Evolutionary conservation across 1,140 invertebrate genomes (phyloP), one percentile per base, ranked within the genome.

Genomic region (Drosophila punjabiensis): DNA sequence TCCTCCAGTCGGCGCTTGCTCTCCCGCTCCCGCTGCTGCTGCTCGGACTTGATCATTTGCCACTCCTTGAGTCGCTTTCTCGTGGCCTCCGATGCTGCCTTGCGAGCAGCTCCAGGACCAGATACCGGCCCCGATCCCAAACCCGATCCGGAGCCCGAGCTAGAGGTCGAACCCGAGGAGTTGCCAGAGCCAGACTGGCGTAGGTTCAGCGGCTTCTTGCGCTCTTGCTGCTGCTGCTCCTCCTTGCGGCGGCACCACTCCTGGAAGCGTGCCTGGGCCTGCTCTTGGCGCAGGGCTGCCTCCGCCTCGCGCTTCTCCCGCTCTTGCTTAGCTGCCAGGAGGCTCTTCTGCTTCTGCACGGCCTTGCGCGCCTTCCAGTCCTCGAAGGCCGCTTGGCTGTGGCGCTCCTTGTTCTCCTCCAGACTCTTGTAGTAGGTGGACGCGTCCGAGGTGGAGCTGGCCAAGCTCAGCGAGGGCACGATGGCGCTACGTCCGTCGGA

Each of bases 301-400:
- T 90, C 87, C 0, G 61, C 65, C 3, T 82, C 73, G 0, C 62
- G 71, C 13, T 79, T 70, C 43, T 90, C 62, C 0, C 30, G 52
- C 69, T 80, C 62, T 58, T 35, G 18, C 20, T 82, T 86, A 13
- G 67, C 86, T 0, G 70, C 76, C 65, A 28, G 24, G 1, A 64
- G 32, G 33, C 69, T 82, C 50, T 82, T 28, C 30, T 70, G 71
- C 53, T 82, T 70, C n/a, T 90, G 79, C 0, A 30, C 71, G 16
- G 67, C 82, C 55, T 89, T 89, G n/a, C 71, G 79, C 16, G 74
- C 69, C 43, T 80, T 45, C 86, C 86, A 89, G 5, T 65, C 65
- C 14, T 82, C 66, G 52, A 67, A 90, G 24, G 75, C 47, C 3
- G 37, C 47, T 20, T 76, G 50, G 11, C 55, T 48, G 0, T 66